Conservation (phyloP, 2,113 vertebrate genomes). For the Kobus ellipsiprymnus region DNA sequence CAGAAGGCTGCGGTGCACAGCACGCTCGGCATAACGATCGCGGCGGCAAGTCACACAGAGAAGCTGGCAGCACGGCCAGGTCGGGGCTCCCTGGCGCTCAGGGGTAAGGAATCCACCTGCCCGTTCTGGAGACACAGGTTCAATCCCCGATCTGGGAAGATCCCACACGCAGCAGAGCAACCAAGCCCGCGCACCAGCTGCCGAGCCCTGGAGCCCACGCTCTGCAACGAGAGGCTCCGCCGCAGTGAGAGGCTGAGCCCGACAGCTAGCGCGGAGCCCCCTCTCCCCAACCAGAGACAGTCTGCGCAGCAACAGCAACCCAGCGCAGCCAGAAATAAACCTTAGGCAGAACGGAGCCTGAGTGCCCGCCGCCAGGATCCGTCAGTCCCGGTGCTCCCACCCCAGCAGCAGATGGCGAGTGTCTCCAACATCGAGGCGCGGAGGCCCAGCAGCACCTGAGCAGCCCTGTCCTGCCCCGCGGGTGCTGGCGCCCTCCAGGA, state of each 20-base stretch:
- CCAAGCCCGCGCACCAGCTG: neutral
- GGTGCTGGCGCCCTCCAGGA: neutral
- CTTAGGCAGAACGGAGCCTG: neutral
- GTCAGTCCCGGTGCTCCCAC: neutral
- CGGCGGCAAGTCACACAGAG: accelerated
- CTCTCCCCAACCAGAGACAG: neutral
- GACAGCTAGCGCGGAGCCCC: neutral
- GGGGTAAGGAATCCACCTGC: neutral
- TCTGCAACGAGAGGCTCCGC: neutral
- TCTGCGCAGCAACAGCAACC: neutral
- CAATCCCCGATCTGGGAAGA: neutral
- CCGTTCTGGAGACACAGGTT: neutral
- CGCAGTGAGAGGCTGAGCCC: neutral
- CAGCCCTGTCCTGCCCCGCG: neutral
- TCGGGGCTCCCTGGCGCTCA: neutral
- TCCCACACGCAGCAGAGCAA: neutral
- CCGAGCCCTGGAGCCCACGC: neutral
- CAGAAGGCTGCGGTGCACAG: neutral
- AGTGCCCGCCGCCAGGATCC: neutral
- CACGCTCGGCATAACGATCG: accelerated
- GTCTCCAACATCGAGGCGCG: neutral
- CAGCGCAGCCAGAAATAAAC: neutral
- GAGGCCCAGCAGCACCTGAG: neutral
- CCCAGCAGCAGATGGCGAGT: neutral
- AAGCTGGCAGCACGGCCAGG: neutral